phyloP scores from a whole-genome alignment of 2,888 invertebrate species.

The Slavum lentiscoides region DNA sequence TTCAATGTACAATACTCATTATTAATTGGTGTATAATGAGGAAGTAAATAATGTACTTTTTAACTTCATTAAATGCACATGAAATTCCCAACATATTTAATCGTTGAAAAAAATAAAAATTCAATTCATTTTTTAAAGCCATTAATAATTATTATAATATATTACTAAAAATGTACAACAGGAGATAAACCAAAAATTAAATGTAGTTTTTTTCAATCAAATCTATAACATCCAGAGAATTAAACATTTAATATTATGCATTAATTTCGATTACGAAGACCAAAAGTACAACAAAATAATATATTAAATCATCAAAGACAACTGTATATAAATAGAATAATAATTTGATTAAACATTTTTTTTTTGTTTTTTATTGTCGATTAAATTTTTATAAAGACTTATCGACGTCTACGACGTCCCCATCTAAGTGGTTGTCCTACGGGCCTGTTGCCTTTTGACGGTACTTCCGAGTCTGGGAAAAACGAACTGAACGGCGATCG shows the following conservation, averaged over 20 bases:
- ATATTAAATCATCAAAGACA: conserved; percentile 28
- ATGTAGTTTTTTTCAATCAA: neutral
- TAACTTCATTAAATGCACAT: no score
- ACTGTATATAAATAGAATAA: conserved; percentile 43
- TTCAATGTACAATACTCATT: neutral
- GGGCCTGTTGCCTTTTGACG: conserved; percentile 58
- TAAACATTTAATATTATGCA: conserved; percentile 1
- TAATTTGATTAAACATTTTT: conserved; percentile 44
- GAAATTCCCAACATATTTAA: neutral
- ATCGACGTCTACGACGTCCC: conserved; percentile 58
- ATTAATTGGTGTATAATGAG: neutral
- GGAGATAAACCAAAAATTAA: neutral
- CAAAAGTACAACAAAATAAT: conserved; percentile 8
- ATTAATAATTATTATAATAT: conserved; percentile 39
- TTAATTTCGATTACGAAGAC: neutral
- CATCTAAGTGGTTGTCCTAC: conserved; percentile 63
- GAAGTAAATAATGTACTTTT: neutral
- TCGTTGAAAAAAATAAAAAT: neutral
- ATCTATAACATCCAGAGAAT: conserved; percentile 20
- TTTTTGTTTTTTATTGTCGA: conserved; percentile 43
- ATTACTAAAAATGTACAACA: conserved; percentile 43
- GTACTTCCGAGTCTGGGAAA: conserved; percentile 50
- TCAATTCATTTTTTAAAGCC: conserved; percentile 30
- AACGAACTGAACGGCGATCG: conserved; percentile 56
- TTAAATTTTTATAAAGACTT: conserved; percentile 55